Conservation (phyloP, 2,888 invertebrate species). For the Chironomus riparius region DNA sequence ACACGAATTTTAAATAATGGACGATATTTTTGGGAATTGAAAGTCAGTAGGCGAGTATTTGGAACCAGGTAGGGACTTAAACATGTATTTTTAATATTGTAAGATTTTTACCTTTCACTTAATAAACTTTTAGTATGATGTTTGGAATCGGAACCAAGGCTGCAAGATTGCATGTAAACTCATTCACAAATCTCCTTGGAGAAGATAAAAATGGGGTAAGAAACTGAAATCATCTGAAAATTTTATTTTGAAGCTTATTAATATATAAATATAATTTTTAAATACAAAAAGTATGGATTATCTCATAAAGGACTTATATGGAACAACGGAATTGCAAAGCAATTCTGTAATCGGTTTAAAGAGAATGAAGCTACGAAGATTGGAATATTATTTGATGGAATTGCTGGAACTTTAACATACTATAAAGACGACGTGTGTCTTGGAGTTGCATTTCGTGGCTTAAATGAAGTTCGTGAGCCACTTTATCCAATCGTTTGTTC, state of each 20-base stretch:
- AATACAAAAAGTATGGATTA: no score
- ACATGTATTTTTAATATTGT: no score
- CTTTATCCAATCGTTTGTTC: constrained; percentile 62
- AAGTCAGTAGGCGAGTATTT: constrained; percentile 54
- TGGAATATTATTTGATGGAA: constrained; percentile 59
- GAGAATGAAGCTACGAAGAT: constrained; percentile 60
- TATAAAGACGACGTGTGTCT: constrained; percentile 60
- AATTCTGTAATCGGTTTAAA: constrained; percentile 58
- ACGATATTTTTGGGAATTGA: constrained; percentile 57
- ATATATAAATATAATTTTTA: no score
- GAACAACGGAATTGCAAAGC: constrained; percentile 41
- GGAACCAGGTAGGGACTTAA: constrained; percentile 51
- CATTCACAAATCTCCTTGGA: constrained; percentile 62
- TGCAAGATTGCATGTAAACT: constrained; percentile 54
- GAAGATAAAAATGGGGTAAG: constrained; percentile 47
- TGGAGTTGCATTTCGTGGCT: constrained; percentile 60
- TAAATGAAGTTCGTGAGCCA: constrained; percentile 52
- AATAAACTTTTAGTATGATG: constrained; percentile 50
- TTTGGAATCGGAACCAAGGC: constrained; percentile 56
- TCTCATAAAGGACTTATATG: no score
- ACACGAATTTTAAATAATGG: constrained; percentile 55
- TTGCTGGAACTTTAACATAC: constrained; percentile 58
- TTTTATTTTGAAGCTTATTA: no score
- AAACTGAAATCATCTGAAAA: no score
- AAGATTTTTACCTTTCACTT: no score